Base-by-base conservation (phyloP, 1,140 invertebrate genomes). In the Lanistes nyassanus region DNA sequence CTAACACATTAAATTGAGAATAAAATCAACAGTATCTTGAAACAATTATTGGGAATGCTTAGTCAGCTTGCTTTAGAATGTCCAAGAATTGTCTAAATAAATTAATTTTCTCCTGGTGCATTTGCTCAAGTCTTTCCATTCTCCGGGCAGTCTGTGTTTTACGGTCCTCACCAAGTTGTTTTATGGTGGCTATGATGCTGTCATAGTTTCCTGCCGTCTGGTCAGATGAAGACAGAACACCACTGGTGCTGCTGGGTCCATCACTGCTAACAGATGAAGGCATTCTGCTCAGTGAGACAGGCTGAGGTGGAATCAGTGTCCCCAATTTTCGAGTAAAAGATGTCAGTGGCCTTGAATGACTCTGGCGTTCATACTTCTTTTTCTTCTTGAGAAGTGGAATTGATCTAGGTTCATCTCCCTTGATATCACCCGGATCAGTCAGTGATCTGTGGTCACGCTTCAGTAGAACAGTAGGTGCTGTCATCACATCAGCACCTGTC, bases 41-140 rank as follows among this genome's bases (percentile, higher is more conserved):
- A 47, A 47, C 42, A 47, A 1, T 47, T 6, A 47, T 47, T 47
- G 0, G 42, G 42, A 47, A 47, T 47, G 19, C 19, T 47, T 6
- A 47, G 42, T 47, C 42, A 47, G 42, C 42, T 11, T 74, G 53
- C 29, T 77, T 67, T 19, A 77, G 56, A 31, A 74, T 37, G 51
- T 77, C 71, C 51, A 77, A 42, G 42, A 77, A 77, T n/a, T 51
- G 53, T 31, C 60, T 36, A 55, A 77, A 77, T 58, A 77, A 39
- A 5, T 66, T 37, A 65, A 77, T 74, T 23, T 77, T 77, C 34
- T 77, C 76, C 19, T 29, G 58, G 55, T 77, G 76, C 76, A 77
- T 77, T 6, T 39, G 47, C 58, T 77, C 76, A n/a, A 77, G 51
- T 26, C 65, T 67, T 3, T 73, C 71, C 71, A 77, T 67, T 13